These are phyloP conservation scores for Ammodytes marinus DNA, from an alignment of 2,113 vertebrate genomes.

Conservation along the genomic window DNA sequence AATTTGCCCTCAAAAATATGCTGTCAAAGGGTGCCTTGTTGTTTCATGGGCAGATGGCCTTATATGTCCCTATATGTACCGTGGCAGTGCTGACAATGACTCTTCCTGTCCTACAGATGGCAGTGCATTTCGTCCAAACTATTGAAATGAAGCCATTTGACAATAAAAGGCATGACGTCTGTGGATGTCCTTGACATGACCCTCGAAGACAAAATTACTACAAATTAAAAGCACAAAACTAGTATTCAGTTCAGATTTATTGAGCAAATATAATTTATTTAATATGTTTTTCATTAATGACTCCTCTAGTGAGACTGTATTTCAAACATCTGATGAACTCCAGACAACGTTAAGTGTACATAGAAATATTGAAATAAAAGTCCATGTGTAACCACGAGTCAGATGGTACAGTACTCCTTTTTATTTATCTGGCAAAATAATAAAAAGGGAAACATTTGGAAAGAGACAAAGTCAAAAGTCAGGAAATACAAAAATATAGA, in stretches of 20 bases:
- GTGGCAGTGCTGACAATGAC: neutral
- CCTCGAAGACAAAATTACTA: neutral
- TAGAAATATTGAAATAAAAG: conserved; percentile 25
- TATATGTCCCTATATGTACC: conserved; percentile 28
- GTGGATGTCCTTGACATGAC: conserved; percentile 9
- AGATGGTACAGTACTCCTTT: conserved; percentile 67
- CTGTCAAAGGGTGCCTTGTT: neutral
- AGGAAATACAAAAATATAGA: conserved; percentile 86
- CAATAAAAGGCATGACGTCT: conserved; percentile 34
- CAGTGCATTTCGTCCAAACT: conserved; percentile 12
- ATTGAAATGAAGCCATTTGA: conserved; percentile 10
- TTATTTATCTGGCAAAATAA: conserved; percentile 81
- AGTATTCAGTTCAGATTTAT: conserved; percentile 24
- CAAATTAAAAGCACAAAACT: conserved; percentile 29
- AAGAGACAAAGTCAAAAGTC: conserved; percentile 72
- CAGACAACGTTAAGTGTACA: neutral
- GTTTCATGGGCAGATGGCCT: conserved; percentile 33
- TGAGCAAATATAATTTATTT: conserved; percentile 22
- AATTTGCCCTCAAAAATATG: conserved; percentile 28
- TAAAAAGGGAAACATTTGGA: conserved; percentile 77
- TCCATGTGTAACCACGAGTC: conserved; percentile 17
- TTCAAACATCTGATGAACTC: neutral
- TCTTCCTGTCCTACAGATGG: conserved; percentile 50
- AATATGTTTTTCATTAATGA: neutral
- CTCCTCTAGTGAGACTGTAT: conserved; percentile 4